These are phyloP conservation scores for Platichthys stellatus DNA, from an alignment of 2,113 vertebrate species.

Conservation along the genomic window DNA sequence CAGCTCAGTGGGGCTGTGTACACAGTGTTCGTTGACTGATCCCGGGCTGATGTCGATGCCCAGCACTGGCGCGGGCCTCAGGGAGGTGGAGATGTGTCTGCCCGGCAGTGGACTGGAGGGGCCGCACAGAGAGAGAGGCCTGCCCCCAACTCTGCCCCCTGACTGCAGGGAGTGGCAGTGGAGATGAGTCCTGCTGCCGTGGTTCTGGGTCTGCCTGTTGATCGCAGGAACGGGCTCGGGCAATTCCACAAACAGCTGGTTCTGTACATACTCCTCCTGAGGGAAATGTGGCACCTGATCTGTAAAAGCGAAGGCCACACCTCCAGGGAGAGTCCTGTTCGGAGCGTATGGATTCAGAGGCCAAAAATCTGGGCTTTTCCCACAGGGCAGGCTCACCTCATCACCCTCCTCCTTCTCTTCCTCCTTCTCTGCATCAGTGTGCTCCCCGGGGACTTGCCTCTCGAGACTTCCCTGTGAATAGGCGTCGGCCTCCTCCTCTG, in stretches of 20 bases:
- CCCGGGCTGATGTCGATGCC: slow-evolving; percentile 75
- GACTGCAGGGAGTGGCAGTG: slow-evolving; percentile 86
- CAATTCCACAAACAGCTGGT: slow-evolving; percentile 68
- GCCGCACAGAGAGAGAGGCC: slow-evolving; percentile 82
- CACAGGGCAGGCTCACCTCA: slow-evolving; percentile 63
- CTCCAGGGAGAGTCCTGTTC: slow-evolving; percentile 86
- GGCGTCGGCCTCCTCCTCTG: slow-evolving; percentile 63
- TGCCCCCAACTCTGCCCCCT: slow-evolving; percentile 73
- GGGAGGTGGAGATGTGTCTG: slow-evolving; percentile 74
- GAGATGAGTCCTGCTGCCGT: slow-evolving; percentile 91
- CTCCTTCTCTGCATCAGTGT: slow-evolving; percentile 59
- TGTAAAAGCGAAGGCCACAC: slow-evolving; percentile 69
- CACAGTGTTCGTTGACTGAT: slow-evolving; percentile 60
- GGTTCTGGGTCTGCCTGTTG: slow-evolving; percentile 89
- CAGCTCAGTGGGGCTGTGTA: slow-evolving; percentile 69
- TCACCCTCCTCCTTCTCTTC: slow-evolving; percentile 71
- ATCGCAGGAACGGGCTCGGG: slow-evolving; percentile 75
- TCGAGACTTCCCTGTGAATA: slow-evolving; percentile 73
- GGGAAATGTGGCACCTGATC: slow-evolving; percentile 76
- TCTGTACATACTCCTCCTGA: slow-evolving; percentile 75
- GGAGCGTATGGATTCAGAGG: slow-evolving; percentile 79
- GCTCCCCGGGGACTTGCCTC: slow-evolving; percentile 71
- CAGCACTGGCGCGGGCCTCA: slow-evolving; percentile 70
- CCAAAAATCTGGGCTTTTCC: slow-evolving; percentile 75
- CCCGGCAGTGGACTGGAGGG: slow-evolving; percentile 87